These are phyloP conservation scores for Leucoma salicis DNA, from an alignment of 2,888 invertebrate species.

Conservation along the genomic window DNA sequence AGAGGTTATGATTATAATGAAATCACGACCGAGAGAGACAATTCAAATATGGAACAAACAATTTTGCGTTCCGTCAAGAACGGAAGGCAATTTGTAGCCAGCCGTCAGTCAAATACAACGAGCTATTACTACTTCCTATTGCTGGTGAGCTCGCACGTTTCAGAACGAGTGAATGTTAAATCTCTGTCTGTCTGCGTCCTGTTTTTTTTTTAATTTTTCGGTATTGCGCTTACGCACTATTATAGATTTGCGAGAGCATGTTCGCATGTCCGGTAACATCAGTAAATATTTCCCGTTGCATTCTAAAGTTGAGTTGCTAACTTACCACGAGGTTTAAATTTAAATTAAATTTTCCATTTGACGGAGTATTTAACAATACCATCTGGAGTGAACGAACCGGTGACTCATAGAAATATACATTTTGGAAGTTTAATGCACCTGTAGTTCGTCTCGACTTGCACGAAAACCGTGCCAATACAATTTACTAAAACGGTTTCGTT, in stretches of 20 bases:
- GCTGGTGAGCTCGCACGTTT: slow-evolving; percentile 46
- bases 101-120: slow-evolving; percentile 49
- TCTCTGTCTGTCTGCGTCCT: background rate
- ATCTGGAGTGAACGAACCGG: slow-evolving; percentile 4
- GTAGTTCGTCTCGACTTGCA: slow-evolving; percentile 4
- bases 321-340: no score
- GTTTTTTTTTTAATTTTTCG: no score
- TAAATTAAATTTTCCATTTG: no score
- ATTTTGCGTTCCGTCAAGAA: slow-evolving; percentile 54
- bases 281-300: background rate
- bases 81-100: slow-evolving; percentile 61
- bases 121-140: slow-evolving; percentile 62
- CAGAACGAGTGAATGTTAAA: slow-evolving; percentile 32
- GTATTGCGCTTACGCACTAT: no score
- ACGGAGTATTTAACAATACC: no score
- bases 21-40: slow-evolving; percentile 31
- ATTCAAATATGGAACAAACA: slow-evolving; percentile 49
- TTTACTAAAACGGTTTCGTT: slow-evolving; percentile 19
- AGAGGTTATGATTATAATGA: slow-evolving; percentile 32
- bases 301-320: background rate
- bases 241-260: no score
- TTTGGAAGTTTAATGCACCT: slow-evolving; percentile 6
- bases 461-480: slow-evolving; percentile 6
- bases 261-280: no score
- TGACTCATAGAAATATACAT: slow-evolving; percentile 3